These are phyloP conservation scores for Aromia moschata DNA, from an alignment of 2,888 invertebrate genomes.

Conservation along the genomic window DNA sequence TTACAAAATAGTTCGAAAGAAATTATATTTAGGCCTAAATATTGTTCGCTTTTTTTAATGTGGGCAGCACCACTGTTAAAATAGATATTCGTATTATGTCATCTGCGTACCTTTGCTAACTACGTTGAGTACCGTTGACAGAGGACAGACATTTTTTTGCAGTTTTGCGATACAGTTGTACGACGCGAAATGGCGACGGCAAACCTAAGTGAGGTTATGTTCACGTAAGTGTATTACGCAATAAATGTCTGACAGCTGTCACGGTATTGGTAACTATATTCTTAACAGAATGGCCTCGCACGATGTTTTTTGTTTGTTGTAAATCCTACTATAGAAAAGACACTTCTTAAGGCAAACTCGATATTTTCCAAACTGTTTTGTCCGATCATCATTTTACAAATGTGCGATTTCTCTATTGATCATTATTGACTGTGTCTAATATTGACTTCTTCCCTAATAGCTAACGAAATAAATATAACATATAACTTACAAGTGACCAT, in stretches of 20 bases:
- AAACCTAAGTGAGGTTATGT: background rate
- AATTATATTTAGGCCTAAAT: slow-evolving; percentile 57
- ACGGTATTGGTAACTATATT: slow-evolving; percentile 36
- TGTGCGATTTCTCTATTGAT: slow-evolving; percentile 19
- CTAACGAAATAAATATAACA: slow-evolving; percentile 38
- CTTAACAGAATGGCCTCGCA: slow-evolving; percentile 26
- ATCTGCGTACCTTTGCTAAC: slow-evolving; percentile 21
- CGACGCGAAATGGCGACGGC: background rate
- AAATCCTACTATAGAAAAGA: slow-evolving; percentile 44
- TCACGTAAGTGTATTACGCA: no score
- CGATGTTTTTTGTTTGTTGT: slow-evolving; percentile 27
- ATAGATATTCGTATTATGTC: slow-evolving; percentile 17
- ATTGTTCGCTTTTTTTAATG: slow-evolving; percentile 60
- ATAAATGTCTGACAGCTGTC: slow-evolving; percentile 11
- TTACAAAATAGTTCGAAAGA: slow-evolving; percentile 37
- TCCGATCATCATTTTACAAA: slow-evolving; percentile 16
- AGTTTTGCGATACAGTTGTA: background rate
- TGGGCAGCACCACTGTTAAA: slow-evolving; percentile 53
- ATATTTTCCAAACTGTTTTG: slow-evolving; percentile 33
- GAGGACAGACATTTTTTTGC: slow-evolving; percentile 6
- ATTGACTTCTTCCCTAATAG: slow-evolving; percentile 34
- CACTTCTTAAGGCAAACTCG: slow-evolving; percentile 54
- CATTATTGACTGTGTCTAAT: slow-evolving; percentile 50
- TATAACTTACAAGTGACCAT: slow-evolving; percentile 41
- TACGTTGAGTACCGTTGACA: slow-evolving; percentile 5